Evolutionary conservation across 2,113 vertebrate genomes (phyloP).

Genomic region (Gnathonemus longibarbis): DNA sequence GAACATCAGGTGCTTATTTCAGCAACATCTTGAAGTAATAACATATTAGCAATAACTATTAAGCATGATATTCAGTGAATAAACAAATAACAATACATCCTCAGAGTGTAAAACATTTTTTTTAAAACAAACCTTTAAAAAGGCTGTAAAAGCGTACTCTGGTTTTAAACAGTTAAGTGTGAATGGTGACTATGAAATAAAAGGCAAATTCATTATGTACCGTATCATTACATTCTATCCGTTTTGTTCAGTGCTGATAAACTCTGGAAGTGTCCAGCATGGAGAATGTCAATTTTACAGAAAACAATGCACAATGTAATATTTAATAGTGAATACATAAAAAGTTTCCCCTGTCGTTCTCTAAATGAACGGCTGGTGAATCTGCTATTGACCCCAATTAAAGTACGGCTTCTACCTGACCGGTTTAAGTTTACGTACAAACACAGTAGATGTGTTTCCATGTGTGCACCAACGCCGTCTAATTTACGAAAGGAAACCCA

Average conservation of each 20-base stretch:
- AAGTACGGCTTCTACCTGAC: not conserved
- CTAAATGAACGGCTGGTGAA: not conserved
- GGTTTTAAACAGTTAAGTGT: not conserved
- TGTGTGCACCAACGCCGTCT: not conserved
- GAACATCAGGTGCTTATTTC: conserved; percentile 2
- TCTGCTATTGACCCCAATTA: not conserved
- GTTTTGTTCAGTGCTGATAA: conserved; percentile 49
- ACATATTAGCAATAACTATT: conserved; percentile 7
- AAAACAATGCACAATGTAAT: conserved; percentile 17
- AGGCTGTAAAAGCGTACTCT: conserved; percentile 8
- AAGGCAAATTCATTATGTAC: conserved; percentile 1
- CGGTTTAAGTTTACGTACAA: not conserved
- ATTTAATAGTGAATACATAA: not conserved
- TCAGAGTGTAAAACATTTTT: conserved; percentile 5
- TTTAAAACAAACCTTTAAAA: not conserved
- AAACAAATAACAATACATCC: conserved; percentile 7
- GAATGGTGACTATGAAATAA: conserved; percentile 2
- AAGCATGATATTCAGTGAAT: not conserved
- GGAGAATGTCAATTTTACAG: conserved; percentile 14
- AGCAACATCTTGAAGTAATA: conserved; percentile 1
- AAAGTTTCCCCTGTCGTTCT: not conserved
- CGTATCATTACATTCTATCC: conserved; percentile 51
- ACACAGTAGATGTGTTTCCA: not conserved
- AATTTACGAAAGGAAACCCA: not conserved
- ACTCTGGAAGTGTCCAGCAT: conserved; percentile 43